Evolutionary conservation across 1,140 invertebrate species (phyloP).

Genomic region (Papilio helenus): DNA sequence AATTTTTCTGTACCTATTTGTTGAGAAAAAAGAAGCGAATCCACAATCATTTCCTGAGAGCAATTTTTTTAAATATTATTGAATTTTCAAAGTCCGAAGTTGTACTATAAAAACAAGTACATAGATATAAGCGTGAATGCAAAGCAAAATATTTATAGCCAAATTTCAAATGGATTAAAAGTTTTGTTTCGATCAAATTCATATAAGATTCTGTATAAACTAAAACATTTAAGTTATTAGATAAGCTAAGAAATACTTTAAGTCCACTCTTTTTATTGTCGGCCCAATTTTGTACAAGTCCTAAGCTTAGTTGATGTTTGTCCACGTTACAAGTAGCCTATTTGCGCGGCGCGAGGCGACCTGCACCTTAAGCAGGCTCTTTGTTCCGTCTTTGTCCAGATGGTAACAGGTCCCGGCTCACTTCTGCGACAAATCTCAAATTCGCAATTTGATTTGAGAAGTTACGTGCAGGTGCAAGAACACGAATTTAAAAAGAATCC

Average conservation of each 20-base stretch:
- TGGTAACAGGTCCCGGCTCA: conserved; percentile 39
- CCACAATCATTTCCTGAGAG: neutral
- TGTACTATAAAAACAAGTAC: too few species aligned
- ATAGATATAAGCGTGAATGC: too few species aligned
- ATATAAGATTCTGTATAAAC: too few species aligned
- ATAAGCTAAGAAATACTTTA: too few species aligned
- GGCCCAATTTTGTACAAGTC: neutral
- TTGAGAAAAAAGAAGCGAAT: neutral
- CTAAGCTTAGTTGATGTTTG: conserved; percentile 18
- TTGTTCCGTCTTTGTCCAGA: conserved; percentile 39
- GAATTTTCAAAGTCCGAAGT: too few species aligned
- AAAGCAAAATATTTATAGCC: too few species aligned
- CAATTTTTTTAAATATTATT: too few species aligned
- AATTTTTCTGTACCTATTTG: neutral
- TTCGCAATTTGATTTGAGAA: conserved; percentile 40
- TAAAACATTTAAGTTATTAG: too few species aligned
- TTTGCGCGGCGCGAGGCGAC: conserved; percentile 40
- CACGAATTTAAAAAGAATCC: conserved; percentile 19
- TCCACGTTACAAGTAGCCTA: conserved; percentile 37
- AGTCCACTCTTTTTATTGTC: neutral
- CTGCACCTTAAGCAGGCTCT: conserved; percentile 44
- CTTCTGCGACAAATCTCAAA: conserved; percentile 38
- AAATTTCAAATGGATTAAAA: too few species aligned
- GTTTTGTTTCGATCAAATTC: too few species aligned
- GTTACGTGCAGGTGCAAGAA: conserved; percentile 34